A percentile compares a stretch with the other conserved stretches of the same genome.
Evolutionary conservation across 37 sponge, comb jelly and placozoan genomes (phyloP).

Genomic region (Mnemiopsis leidyi): DNA sequence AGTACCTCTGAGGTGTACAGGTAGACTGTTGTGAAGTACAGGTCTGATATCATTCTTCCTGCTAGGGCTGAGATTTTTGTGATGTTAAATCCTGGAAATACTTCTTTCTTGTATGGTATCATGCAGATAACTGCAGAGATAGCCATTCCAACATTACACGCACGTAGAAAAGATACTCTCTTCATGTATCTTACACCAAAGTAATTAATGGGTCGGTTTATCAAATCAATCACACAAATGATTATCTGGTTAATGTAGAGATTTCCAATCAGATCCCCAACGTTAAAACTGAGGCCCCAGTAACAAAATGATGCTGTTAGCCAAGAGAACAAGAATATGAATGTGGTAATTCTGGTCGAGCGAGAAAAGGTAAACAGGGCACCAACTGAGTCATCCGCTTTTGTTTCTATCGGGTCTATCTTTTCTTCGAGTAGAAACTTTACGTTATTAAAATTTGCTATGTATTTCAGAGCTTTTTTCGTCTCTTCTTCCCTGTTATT

Average conservation of each 20-base stretch:
- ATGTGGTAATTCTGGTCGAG: background rate
- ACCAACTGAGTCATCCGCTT: background rate
- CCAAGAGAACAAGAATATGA: constrained; percentile 42
- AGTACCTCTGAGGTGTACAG: constrained; percentile 44
- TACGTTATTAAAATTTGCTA: constrained; percentile 4
- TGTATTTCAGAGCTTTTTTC: background rate
- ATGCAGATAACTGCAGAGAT: constrained; percentile 10
- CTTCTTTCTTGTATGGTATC: constrained; percentile 55
- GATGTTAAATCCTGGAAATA: constrained; percentile 56
- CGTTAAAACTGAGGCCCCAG: constrained; percentile 62
- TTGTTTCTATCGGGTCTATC: background rate
- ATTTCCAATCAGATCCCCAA: constrained; percentile 55
- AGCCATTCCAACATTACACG: constrained; percentile 39
- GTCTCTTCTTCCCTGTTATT: background rate
- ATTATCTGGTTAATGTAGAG: constrained; percentile 32
- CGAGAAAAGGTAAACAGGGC: background rate
- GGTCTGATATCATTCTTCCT: constrained; percentile 59
- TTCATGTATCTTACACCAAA: constrained; percentile 16
- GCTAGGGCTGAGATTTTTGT: constrained; percentile 26
- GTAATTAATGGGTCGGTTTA: constrained; percentile 54
- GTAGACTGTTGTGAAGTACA: constrained; percentile 36
- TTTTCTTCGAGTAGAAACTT: constrained; percentile 2
- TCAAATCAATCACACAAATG: constrained; percentile 26
- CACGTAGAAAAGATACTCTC: constrained; percentile 1
- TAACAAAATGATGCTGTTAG: constrained; percentile 12